Evolutionary conservation across 2,113 vertebrate species (phyloP), one percentile per base, ranked within the genome.

Genomic region (Pelecanoides urinatrix): DNA sequence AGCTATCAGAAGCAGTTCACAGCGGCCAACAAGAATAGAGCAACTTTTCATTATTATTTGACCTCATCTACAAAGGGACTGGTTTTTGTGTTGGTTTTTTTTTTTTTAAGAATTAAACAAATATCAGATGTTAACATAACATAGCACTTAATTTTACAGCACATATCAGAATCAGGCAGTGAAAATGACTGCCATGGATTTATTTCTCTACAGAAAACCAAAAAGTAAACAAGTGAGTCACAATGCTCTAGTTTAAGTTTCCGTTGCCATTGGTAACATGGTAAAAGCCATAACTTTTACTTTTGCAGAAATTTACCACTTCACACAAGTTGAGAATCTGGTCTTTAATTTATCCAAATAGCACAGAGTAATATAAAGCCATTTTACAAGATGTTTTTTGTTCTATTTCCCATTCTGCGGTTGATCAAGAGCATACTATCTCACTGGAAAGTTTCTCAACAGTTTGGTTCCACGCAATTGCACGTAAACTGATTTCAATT

Each of bases 171-270:
- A 87, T 72, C n/a, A 66, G 75, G 38, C 74, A 81, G 45, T 58
- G 47, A 92, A 94, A 95, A 74, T 23, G 7, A 82, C 67, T 80
- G 45, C 47, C n/a, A 47, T 30, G 16, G 20, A 78, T 95, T 88
- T 79, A 27, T 52, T 68, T 49, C 63, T 81, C 30, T 42, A 62
- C 10, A 58, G 66, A 96, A 97, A 83, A 34, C 16, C 9, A 53
- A 45, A 80, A 68, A 73, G 85, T 92, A 97, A 92, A 88, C 58
- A 88, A 92, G 55, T 71, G 11, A 90, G 67, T 92, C 82, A 78
- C 55, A 94, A 67, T 2, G 12, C 22, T 61, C 15, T 13, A 52
- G 55, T 14, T 78, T 50, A 85, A 50, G 47, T 79, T 85, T 88
- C 72, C 68, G 66, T 36, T 96, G 79, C 70, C 68, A 65, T 56